phyloP scores from a whole-genome alignment of 92 coral and sea anemone genomes.

The Parazoanthus darwini region DNA sequence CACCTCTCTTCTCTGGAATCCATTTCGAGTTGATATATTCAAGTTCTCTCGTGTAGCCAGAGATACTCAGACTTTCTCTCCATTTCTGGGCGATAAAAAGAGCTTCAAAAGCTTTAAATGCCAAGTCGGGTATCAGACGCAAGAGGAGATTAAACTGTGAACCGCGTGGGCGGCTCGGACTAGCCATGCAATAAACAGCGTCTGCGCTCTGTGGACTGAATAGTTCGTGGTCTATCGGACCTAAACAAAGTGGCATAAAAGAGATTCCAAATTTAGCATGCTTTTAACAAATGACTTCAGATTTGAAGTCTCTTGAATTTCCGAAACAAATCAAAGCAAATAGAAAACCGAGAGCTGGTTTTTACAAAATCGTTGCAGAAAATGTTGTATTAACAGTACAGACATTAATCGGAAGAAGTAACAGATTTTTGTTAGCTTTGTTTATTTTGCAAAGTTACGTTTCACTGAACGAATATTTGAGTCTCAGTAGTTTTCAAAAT shows the following conservation, averaged over 20 bases:
- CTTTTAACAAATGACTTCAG: too few species aligned
- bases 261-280: too few species aligned
- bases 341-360: too few species aligned
- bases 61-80: constrained; percentile 63
- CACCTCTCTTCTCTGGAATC: constrained; percentile 45
- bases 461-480: too few species aligned
- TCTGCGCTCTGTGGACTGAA: constrained; percentile 70
- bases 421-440: too few species aligned
- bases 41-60: constrained; percentile 82
- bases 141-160: constrained; percentile 71
- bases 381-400: too few species aligned
- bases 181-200: constrained; percentile 65
- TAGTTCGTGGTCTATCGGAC: constrained; percentile 71
- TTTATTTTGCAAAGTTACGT: too few species aligned
- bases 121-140: constrained; percentile 78
- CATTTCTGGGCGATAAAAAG: constrained; percentile 74
- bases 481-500: too few species aligned
- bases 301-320: too few species aligned
- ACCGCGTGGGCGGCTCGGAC: constrained; percentile 56
- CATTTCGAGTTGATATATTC: constrained; percentile 50
- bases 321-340: too few species aligned
- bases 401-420: too few species aligned
- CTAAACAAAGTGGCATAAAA: not conserved
- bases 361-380: too few species aligned
- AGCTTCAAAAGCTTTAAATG: constrained; percentile 73